Base-by-base conservation (phyloP, 2,113 vertebrate genomes). In the Leptobrachium ailaonicum region DNA sequence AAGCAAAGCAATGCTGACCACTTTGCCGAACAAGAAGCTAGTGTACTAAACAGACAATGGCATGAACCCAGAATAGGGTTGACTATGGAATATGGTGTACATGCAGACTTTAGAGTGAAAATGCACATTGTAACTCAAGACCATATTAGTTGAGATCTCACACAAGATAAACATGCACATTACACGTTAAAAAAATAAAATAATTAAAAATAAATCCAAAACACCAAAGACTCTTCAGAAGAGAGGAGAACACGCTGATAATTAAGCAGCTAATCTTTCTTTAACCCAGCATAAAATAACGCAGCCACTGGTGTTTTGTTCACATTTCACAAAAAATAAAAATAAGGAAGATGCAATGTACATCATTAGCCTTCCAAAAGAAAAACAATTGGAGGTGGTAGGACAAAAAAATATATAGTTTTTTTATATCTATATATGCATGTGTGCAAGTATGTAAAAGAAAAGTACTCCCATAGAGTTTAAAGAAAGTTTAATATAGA, bases 381-480 rank as follows among this genome's bases (percentile, higher is more conserved):
- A 88, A 87, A 93, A 94, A 94, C 92, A 88, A 84, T 88, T 93
- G 87, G 83, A 95, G 90, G 92, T 92, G 93, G 89, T 89, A 90
- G 93, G 94, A 94, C 90, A 92, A 94, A 95, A 94, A 91, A 87
- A 94, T 91, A 95, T 93, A 92, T 90, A 92, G 92, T 88, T 86
- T 94, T 94, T 94, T 93, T 95, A 93, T 91, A 89, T 93, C 95
- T 94, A 92, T 91, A 88, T 90, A 91, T 87, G 85, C 89, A 83
- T 90, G 85, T 92, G 87, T 82, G 84, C 93, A 93, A 92, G 88
- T 92, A 95, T 93, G 92, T 94, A 94, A 94, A 32, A 96, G 92
- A 96, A 96, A 96, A 96, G 93, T 96, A 96, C 92, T 95, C 92
- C 94, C 92, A 92, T 95, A 93, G 91, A 95, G 91, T 93, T 95